These are phyloP conservation scores for Lepus oiostolus DNA, from an alignment of 2,797 vertebrate genomes.

Conservation along the genomic window DNA sequence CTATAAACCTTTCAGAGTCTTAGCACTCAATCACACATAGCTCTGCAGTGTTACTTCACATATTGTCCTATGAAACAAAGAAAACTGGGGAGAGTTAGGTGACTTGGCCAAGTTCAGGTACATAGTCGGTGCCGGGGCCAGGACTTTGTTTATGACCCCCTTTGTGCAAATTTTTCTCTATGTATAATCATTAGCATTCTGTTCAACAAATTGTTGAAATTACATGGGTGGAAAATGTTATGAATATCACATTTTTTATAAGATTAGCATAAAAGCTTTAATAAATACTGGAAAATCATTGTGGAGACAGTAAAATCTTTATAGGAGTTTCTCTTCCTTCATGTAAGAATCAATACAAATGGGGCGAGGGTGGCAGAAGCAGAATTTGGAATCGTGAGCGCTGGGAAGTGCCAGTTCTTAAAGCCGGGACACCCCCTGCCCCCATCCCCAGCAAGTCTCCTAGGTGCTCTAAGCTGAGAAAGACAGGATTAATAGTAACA, in stretches of 20 bases:
- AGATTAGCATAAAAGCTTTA: not conserved
- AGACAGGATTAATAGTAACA: not conserved
- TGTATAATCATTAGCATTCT: not conserved
- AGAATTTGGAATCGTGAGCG: not conserved
- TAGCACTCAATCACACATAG: not conserved
- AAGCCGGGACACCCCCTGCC: not conserved
- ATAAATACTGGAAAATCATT: not conserved
- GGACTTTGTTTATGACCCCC: not conserved
- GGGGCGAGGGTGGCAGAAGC: not conserved
- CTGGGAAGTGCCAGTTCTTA: not conserved
- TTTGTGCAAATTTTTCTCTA: not conserved
- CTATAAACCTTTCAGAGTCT: not conserved
- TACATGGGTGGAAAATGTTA: not conserved
- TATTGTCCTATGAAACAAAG: not conserved
- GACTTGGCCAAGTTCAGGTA: not conserved
- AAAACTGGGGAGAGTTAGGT: not conserved
- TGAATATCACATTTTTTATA: not conserved
- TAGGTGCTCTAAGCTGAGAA: not conserved
- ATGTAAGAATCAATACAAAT: not conserved
- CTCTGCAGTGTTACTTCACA: not conserved
- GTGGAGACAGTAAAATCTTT: conserved; percentile 47
- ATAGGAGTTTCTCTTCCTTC: not conserved
- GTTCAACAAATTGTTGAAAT: not conserved
- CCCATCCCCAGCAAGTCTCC: not conserved
- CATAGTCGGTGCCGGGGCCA: not conserved